Conservation (phyloP, 2,888 invertebrate genomes). For the Tenodera sinensis region DNA sequence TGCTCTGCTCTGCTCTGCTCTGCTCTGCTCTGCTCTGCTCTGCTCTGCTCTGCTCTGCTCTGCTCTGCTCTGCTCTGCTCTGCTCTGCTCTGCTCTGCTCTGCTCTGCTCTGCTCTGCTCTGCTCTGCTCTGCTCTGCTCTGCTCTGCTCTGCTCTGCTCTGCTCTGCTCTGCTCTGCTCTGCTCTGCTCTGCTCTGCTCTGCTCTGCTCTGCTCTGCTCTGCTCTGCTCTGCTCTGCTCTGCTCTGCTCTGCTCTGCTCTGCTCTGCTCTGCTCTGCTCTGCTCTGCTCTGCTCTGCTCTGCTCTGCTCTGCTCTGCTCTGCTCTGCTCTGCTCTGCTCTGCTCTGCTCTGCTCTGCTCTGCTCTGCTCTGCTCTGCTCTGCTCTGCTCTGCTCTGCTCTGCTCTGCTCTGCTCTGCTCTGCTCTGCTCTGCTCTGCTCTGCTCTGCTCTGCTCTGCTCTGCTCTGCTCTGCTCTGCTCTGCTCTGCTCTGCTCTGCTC, state of each 20-base stretch:
- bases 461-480: constrained; percentile 8
- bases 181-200: constrained; percentile 25
- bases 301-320: not conserved
- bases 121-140: constrained; percentile 23
- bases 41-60: constrained; percentile 12
- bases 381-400: constrained; percentile 12
- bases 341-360: constrained; percentile 7
- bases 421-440: constrained; percentile 9
- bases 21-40: constrained; percentile 22
- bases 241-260: constrained; percentile 20
- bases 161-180: constrained; percentile 20
- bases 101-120: constrained; percentile 24
- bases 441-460: not conserved
- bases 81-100: constrained; percentile 21
- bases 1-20: constrained; percentile 18
- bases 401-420: constrained; percentile 19
- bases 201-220: constrained; percentile 20
- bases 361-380: constrained; percentile 15
- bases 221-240: constrained; percentile 20
- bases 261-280: not conserved
- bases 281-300: not conserved
- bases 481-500: constrained; percentile 22
- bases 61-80: constrained; percentile 22
- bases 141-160: constrained; percentile 21
- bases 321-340: not conserved